Evolutionary conservation across 2,888 invertebrate genomes (phyloP), one percentile per base, ranked within the genome.

Genomic region (Cynaeus angustus): DNA sequence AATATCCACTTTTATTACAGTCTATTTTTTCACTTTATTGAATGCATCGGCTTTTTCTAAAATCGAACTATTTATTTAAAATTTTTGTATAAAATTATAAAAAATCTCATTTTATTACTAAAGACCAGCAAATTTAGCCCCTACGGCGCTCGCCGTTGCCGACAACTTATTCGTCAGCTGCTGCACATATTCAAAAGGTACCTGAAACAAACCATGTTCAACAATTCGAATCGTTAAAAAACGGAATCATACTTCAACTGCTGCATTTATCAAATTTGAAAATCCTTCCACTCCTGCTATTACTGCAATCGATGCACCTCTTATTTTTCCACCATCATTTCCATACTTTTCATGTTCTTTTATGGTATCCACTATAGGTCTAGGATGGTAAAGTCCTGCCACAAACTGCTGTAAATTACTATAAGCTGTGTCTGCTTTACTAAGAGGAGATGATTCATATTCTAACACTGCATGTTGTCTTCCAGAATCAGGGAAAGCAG

Each of bases 311-410:
- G 92, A 91, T 21, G 92, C 84, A 10, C 85, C 85, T 69, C 89
- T 88, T 74, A 91, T 91, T 80, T 89, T 90, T 76, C 91, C 92
- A 0, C 91, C 94, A 56, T 86, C 88, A 80, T 94, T 94, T 13
- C 94, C 94, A 80, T 92, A 94, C 79, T 94, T 94, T 56, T 94
- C 93, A 56, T 91, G 88, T 82, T 94, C 94, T 45, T 85, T 86
- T 74, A 93, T 91, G n/a, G 89, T 89, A 78, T 94, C 94, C 16
- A 94, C 89, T 69, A 94, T 86, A 0, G 94, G 93, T 73, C 88
- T 87, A 0, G 92, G 92, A 78, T 84, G 30, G 80, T 76, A 64
- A 79, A 83, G 74, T 68, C 76, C 74, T 0, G 81, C 82, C 0
- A 81, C 80, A 46, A 81, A 75, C 38, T 81, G 66, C 62, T 84